A percentile compares a stretch with the other conserved stretches of the same genome.
phyloP scores from a whole-genome alignment of 2,797 vertebrate species.

The Oreochromis mossambicus region DNA sequence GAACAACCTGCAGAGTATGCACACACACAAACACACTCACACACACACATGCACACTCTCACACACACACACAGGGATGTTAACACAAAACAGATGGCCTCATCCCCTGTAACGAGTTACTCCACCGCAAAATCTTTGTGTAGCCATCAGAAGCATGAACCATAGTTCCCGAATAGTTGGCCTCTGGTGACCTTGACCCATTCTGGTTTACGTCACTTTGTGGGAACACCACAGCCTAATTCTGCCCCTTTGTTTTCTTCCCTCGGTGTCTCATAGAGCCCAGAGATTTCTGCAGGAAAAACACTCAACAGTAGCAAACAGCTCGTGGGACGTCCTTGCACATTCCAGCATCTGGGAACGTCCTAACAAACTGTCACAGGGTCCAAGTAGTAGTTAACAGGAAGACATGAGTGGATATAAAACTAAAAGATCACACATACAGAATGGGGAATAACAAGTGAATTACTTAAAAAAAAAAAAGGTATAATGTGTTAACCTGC shows the following conservation, averaged over 20 bases:
- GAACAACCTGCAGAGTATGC: not conserved
- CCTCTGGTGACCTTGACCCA: slow-evolving; percentile 53
- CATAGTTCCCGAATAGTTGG: slow-evolving; percentile 27
- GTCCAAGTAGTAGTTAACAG: not conserved
- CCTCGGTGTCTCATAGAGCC: slow-evolving; percentile 41
- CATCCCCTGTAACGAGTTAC: slow-evolving; percentile 22
- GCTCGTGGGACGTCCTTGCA: slow-evolving; percentile 16
- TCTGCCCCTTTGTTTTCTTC: slow-evolving; percentile 70
- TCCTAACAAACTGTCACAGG: slow-evolving; percentile 22
- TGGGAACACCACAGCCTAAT: slow-evolving; percentile 73
- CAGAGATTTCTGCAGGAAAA: slow-evolving; percentile 56
- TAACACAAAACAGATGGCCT: slow-evolving; percentile 55
- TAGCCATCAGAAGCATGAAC: slow-evolving; percentile 33
- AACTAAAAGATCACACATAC: not conserved
- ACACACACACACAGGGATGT: not conserved
- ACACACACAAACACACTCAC: not conserved
- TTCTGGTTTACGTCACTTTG: slow-evolving; percentile 54
- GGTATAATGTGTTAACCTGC: not conserved
- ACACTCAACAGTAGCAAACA: slow-evolving; percentile 37
- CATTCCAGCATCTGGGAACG: slow-evolving; percentile 57
- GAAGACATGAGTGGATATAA: not conserved
- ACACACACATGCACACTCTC: not conserved
- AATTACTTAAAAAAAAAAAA: not conserved
- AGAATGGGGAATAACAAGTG: not conserved
- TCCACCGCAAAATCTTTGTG: slow-evolving; percentile 3